These are phyloP conservation scores for Mamestra brassicae DNA, from an alignment of 2,888 invertebrate species.

Conservation along the genomic window DNA sequence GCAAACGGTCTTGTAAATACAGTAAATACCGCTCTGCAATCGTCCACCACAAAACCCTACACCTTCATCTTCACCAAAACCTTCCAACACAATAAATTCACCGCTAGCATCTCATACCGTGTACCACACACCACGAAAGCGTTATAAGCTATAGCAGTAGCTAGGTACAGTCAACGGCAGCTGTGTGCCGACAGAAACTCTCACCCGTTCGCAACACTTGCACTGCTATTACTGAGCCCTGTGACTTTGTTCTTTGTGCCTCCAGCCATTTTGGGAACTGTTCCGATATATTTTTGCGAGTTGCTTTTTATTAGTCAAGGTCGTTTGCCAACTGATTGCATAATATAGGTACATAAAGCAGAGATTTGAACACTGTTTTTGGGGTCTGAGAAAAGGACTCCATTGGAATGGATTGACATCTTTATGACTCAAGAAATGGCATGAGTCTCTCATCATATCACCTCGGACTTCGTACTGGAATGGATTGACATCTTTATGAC, in stretches of 20 bases:
- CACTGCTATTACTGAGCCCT: slow-evolving; percentile 52
- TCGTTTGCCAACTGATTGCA: background rate
- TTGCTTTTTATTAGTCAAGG: background rate
- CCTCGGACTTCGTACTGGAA: too few relatives aligned
- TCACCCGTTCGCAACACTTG: slow-evolving; percentile 51
- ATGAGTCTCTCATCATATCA: too few relatives aligned
- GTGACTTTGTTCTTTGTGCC: slow-evolving; percentile 49
- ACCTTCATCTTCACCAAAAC: too few relatives aligned
- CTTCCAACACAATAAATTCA: too few relatives aligned
- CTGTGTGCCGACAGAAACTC: slow-evolving; percentile 58
- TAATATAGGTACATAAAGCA: too few relatives aligned
- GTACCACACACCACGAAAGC: slow-evolving; percentile 15
- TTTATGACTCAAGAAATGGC: too few relatives aligned
- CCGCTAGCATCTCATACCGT: slow-evolving; percentile 2
- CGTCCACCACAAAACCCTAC: too few relatives aligned
- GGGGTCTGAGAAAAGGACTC: background rate
- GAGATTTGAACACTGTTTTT: background rate
- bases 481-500: background rate
- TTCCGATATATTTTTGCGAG: slow-evolving; percentile 15
- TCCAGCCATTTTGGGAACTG: slow-evolving; percentile 33
- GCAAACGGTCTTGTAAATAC: too few relatives aligned
- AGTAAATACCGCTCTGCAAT: too few relatives aligned
- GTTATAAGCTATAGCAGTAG: slow-evolving; percentile 15
- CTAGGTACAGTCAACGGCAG: slow-evolving; percentile 54
- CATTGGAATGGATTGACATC: background rate